phyloP scores from a whole-genome alignment of 2,888 invertebrate species.

The Aromia moschata region DNA sequence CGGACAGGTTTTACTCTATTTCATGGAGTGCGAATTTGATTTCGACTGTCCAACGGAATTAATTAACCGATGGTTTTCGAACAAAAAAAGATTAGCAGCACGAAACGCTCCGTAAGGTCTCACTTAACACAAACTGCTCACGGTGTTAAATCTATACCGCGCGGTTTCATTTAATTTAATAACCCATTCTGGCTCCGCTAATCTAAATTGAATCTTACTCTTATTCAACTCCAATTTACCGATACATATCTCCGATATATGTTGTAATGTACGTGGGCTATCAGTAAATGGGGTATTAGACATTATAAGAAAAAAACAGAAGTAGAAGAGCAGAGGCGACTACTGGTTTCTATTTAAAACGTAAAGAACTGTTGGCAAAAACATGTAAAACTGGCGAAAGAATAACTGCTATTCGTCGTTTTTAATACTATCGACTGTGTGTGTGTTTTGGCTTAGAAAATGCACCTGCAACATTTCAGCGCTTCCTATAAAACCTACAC shows the following conservation, averaged over 20 bases:
- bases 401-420: no score
- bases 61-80: background rate
- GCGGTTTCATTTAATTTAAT: conserved; percentile 11
- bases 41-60: background rate
- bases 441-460: background rate
- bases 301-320: no score
- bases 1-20: no score
- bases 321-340: no score
- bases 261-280: background rate
- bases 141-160: background rate
- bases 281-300: no score
- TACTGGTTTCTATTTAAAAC: no score
- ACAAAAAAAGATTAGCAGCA: background rate
- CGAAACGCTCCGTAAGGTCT: background rate
- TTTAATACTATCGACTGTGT: no score
- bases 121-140: background rate
- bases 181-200: conserved; percentile 1
- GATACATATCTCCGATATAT: conserved; percentile 10
- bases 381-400: no score
- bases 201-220: conserved; percentile 15
- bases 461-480: background rate
- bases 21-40: no score
- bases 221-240: conserved; percentile 4
- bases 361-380: no score
- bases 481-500: background rate